A percentile compares a stretch with the other conserved stretches of the same genome.
phyloP scores from a whole-genome alignment of 2,113 vertebrate genomes.

The Choloepus hoffmanni region DNA sequence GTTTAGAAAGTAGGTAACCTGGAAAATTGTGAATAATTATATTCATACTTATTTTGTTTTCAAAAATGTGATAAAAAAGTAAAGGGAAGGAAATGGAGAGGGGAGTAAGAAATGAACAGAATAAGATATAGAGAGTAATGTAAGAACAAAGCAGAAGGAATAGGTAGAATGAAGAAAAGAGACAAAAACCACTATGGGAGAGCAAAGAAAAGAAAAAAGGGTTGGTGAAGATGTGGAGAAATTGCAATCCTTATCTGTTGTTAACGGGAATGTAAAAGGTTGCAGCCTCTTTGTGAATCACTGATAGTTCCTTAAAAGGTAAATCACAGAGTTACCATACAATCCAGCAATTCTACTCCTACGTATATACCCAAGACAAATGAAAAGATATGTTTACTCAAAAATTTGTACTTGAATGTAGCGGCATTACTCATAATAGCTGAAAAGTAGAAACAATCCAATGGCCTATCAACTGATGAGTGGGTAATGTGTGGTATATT shows the following conservation, averaged over 20 bases:
- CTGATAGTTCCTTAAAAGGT: not conserved
- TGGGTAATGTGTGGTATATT: not conserved
- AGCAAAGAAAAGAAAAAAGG: not conserved
- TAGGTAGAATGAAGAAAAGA: not conserved
- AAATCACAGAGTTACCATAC: not conserved
- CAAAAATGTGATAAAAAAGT: not conserved
- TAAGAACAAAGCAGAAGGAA: not conserved
- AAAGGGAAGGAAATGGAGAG: not conserved
- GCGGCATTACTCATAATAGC: not conserved
- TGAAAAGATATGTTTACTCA: not conserved
- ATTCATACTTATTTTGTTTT: not conserved
- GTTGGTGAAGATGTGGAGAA: not conserved
- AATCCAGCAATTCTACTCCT: not conserved
- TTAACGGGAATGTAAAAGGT: not conserved
- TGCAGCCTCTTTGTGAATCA: not conserved
- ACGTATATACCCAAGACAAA: not conserved
- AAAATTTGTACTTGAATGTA: not conserved
- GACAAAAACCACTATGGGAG: not conserved
- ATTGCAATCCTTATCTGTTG: not conserved
- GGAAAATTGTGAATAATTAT: not conserved
- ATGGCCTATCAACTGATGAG: not conserved
- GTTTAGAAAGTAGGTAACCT: not conserved
- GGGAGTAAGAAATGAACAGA: not conserved
- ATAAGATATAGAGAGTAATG: not conserved
- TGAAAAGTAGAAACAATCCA: not conserved